Percentiles rank a stretch among this genome's conserved stretches.
Conservation (phyloP, 2,888 invertebrate species). For the Drosophila paranaensis region DNA sequence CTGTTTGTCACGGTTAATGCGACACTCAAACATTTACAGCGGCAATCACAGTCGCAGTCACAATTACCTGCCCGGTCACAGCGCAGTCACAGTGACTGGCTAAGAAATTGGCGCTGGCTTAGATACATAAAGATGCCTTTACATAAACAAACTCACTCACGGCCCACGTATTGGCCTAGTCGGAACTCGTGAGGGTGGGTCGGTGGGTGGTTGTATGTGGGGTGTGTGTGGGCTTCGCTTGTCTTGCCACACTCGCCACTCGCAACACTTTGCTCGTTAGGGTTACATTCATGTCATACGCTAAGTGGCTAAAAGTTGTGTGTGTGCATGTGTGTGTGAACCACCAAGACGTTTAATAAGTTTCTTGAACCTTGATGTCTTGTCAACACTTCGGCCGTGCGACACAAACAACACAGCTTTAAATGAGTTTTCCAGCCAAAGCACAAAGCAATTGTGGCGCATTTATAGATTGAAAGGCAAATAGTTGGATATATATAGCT, state of each 20-base stretch:
- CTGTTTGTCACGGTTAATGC: conserved; percentile 39
- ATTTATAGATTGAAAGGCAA: not conserved
- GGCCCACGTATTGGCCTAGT: not conserved
- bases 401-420: conserved; percentile 32
- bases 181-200: conserved; percentile 3
- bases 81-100: conserved; percentile 24
- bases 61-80: conserved; percentile 18
- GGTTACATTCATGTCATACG: conserved; percentile 69
- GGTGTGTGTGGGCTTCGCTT: conserved; percentile 13
- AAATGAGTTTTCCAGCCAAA: conserved; percentile 18
- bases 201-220: not conserved
- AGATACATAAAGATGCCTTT: conserved; percentile 19
- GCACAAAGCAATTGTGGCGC: not conserved
- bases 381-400: conserved; percentile 40
- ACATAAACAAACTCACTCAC: conserved; percentile 44
- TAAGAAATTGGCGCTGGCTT: conserved; percentile 21
- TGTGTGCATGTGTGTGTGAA: conserved; percentile 3
- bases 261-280: conserved; percentile 63
- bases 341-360: conserved; percentile 56
- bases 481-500: not conserved
- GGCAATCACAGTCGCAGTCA: conserved; percentile 15
- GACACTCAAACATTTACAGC: conserved; percentile 24
- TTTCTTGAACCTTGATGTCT: conserved; percentile 65
- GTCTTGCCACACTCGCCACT: conserved; percentile 43
- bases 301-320: conserved; percentile 57